Evolutionary conservation across 2,113 vertebrate genomes (phyloP), one percentile per base, ranked within the genome.

Genomic region (Coregonus clupeaformis): DNA sequence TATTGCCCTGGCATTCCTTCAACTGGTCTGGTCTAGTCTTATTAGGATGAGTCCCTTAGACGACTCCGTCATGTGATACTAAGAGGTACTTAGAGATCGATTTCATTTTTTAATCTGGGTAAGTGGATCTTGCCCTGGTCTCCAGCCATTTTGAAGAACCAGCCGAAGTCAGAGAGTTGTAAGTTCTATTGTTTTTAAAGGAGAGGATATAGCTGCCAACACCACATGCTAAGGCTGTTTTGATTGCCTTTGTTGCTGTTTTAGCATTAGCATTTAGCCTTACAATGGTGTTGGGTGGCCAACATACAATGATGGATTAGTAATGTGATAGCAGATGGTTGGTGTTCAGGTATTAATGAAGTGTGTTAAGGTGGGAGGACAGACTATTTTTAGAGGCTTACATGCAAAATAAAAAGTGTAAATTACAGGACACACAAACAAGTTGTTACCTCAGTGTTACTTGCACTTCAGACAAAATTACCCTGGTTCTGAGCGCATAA

Each of bases 41-140:
- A 80, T 88, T 85, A 82, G 76, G 49, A 75, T 79, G 65, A 60
- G 69, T 84, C 73, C 79, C 69, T 47, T 57, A 42, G 80, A 72
- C 70, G 69, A 63, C 81, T 65, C 78, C 77, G 88, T 88, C 81
- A 93, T 88, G 77, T 79, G 88, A 92, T 89, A 88, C 89, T 85
- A 85, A 74, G 75, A 90, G 77, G 85, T 87, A 89, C 89, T 90
- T 91, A 73, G 87, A 90, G 90, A 92, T 92, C 86, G 83, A 91
- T 93, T 91, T 91, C 87, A 89, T 91, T 92, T 52, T 92, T 87
- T 91, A 91, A 92, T 92, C 90, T 90, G 79, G 80, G 76, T 91
- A 91, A 93, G 89, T 90, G 89, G 83, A 89, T 88, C 86, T 88
- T 82, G 75, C 77, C 72, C 69, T 27, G 68, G 76, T 75, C 85